phyloP scores from a whole-genome alignment of 1,140 invertebrate genomes.

The Homalodisca vitripennis region DNA sequence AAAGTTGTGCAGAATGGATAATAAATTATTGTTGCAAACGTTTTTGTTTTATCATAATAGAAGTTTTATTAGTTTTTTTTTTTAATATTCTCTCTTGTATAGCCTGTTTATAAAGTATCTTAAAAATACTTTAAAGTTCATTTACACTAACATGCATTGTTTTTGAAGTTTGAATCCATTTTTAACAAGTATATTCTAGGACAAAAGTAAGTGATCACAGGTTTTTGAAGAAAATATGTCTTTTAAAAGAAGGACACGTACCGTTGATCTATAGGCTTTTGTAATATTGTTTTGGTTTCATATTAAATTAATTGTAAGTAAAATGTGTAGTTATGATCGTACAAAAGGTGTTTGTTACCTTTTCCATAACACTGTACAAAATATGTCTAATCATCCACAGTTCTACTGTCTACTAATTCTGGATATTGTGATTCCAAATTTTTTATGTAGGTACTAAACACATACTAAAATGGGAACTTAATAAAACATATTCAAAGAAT shows the following conservation, averaged over 20 bases:
- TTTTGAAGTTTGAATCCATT: not conserved
- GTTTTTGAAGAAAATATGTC: not conserved
- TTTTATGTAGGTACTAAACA: too few relatives aligned
- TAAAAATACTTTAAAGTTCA: not conserved
- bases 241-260: not conserved
- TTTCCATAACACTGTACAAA: too few relatives aligned
- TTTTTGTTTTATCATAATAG: not conserved
- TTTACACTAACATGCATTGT: not conserved
- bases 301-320: conserved; percentile 27
- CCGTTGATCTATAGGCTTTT: conserved; percentile 10
- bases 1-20: not conserved
- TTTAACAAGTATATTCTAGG: not conserved
- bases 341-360: too few relatives aligned
- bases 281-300: conserved; percentile 26
- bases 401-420: too few relatives aligned
- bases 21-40: not conserved
- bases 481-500: too few relatives aligned
- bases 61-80: not conserved
- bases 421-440: too few relatives aligned
- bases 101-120: conserved; percentile 18
- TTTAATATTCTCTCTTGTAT: not conserved
- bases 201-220: not conserved
- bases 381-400: too few relatives aligned
- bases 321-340: not conserved
- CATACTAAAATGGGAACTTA: too few relatives aligned